A percentile compares a stretch with the other conserved stretches of the same genome.
These are phyloP conservation scores for Cheirogaleus major DNA, from an alignment of 2,797 vertebrate genomes.

Conservation along the genomic window DNA sequence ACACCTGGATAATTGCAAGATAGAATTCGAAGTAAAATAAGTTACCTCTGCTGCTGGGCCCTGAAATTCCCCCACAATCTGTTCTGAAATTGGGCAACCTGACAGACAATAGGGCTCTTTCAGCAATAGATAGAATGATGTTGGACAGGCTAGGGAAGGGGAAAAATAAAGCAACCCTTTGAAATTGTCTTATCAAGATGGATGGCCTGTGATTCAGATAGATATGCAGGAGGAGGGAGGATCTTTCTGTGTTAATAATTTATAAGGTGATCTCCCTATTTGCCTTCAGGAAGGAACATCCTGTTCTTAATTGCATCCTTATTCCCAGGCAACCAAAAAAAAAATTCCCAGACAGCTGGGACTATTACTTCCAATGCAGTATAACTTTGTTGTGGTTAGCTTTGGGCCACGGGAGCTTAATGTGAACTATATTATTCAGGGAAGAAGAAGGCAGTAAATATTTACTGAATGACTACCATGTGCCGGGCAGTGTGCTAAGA, in stretches of 20 bases:
- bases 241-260: conserved; percentile 52
- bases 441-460: background rate
- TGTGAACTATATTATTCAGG: background rate
- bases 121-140: background rate
- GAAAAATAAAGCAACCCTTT: background rate
- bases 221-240: background rate
- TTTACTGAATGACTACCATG: background rate
- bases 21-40: conserved; percentile 52
- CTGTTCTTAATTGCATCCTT: conserved; percentile 48
- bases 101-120: background rate
- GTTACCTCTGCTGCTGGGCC: conserved; percentile 27
- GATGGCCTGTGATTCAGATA: conserved; percentile 19
- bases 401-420: background rate
- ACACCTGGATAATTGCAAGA: conserved; percentile 66
- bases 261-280: conserved; percentile 2
- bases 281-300: conserved; percentile 32
- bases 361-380: background rate
- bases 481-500: background rate
- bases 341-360: background rate
- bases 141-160: background rate
- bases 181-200: conserved; percentile 56
- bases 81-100: conserved; percentile 21
- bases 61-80: conserved; percentile 20
- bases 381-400: background rate
- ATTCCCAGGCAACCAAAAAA: conserved; percentile 26